Evolutionary conservation across 2,888 invertebrate species (phyloP).

Genomic region (Mayetiola destructor): DNA sequence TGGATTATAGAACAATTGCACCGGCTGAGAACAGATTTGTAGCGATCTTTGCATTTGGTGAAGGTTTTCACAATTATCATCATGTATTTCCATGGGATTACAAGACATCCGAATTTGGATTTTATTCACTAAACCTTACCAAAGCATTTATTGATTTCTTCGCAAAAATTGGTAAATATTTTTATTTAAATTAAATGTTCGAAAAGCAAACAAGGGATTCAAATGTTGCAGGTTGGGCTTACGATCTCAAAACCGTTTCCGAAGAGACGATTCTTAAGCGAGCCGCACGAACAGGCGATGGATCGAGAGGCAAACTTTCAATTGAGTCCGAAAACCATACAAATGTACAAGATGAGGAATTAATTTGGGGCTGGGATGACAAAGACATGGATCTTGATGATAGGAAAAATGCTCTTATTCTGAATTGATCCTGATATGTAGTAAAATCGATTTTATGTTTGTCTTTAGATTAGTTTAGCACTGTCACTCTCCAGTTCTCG

Average conservation of each 20-base stretch:
- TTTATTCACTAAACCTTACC: slow-evolving; percentile 47
- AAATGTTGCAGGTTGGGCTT: slow-evolving; percentile 50
- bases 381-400: slow-evolving; percentile 58
- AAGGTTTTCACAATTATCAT: slow-evolving; percentile 83
- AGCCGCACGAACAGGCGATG: slow-evolving; percentile 59
- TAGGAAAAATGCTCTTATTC: slow-evolving; percentile 36
- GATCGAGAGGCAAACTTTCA: slow-evolving; percentile 34
- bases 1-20: not conserved
- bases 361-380: slow-evolving; percentile 74
- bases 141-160: slow-evolving; percentile 52
- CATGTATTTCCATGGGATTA: slow-evolving; percentile 78
- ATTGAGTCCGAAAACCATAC: slow-evolving; percentile 16
- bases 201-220: not conserved
- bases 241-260: slow-evolving; percentile 69
- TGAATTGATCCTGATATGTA: slow-evolving; percentile 23
- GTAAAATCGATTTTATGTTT: too few relatives aligned
- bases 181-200: not conserved
- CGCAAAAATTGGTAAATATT: slow-evolving; percentile 47
- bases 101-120: slow-evolving; percentile 56
- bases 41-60: slow-evolving; percentile 29
- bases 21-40: slow-evolving; percentile 34
- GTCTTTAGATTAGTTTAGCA: too few relatives aligned
- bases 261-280: slow-evolving; percentile 53
- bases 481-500: too few relatives aligned
- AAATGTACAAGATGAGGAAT: slow-evolving; percentile 39